phyloP scores from a whole-genome alignment of 2,113 vertebrate species.

The Pseudopodoces humilis region DNA sequence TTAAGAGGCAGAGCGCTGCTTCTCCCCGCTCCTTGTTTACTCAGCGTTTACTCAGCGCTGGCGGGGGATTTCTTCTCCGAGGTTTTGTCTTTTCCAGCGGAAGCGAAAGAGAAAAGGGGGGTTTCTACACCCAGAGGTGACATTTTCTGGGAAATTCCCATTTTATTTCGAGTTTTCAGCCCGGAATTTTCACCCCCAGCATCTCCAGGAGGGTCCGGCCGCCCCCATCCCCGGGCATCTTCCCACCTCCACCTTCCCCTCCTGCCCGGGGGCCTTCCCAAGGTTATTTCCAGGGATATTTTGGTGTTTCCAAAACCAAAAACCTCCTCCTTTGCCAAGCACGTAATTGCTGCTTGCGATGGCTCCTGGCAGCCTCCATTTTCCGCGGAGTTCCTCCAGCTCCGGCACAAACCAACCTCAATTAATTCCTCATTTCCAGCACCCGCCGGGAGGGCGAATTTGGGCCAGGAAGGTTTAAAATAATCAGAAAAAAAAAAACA shows the following conservation, averaged over 20 bases:
- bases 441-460: accelerated
- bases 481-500: not conserved
- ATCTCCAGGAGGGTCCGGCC: not conserved
- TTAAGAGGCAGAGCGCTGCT: not conserved
- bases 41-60: not conserved
- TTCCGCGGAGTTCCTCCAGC: not conserved
- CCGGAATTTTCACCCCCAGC: not conserved
- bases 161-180: not conserved
- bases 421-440: not conserved
- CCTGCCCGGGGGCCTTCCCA: not conserved
- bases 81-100: not conserved
- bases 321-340: not conserved
- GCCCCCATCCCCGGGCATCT: not conserved
- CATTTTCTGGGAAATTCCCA: not conserved
- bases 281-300: not conserved
- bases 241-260: not conserved
- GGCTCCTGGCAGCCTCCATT: conserved; percentile 16
- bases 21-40: not conserved
- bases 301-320: not conserved
- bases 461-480: not conserved
- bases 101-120: not conserved
- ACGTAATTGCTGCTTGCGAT: not conserved
- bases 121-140: not conserved
- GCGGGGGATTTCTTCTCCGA: not conserved
- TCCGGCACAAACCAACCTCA: not conserved